Conservation (phyloP, 1,140 invertebrate species). For the Neuroterus valhalla region DNA sequence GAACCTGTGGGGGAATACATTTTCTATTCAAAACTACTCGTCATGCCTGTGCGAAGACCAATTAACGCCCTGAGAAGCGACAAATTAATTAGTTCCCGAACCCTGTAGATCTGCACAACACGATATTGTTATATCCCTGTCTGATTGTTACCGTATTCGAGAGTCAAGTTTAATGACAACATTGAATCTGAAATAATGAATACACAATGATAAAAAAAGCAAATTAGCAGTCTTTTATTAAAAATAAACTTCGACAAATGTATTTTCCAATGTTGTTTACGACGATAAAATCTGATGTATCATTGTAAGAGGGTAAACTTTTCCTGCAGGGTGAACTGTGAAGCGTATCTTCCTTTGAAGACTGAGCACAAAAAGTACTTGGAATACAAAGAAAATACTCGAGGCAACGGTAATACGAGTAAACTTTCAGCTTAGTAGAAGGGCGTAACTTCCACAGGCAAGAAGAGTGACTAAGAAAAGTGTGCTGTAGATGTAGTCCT, state of each 20-base stretch:
- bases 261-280: neutral
- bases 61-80: conserved; percentile 13
- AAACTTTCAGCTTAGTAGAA: conserved; percentile 12
- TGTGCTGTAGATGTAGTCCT: neutral
- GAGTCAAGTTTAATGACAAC: neutral
- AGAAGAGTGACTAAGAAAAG: conserved; percentile 13
- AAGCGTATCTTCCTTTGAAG: conserved; percentile 10
- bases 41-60: neutral
- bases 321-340: conserved; percentile 2
- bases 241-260: neutral
- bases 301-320: conserved; percentile 21
- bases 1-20: neutral
- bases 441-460: conserved; percentile 15
- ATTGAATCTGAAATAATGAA: neutral
- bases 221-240: neutral
- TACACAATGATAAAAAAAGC: neutral
- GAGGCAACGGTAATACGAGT: conserved; percentile 23
- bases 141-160: neutral
- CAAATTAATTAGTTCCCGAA: conserved; percentile 14
- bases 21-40: conserved; percentile 1
- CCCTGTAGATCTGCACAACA: neutral
- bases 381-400: conserved; percentile 20
- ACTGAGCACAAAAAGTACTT: conserved; percentile 21
- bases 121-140: neutral
- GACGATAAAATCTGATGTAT: conserved; percentile 25